Percentiles rank a stretch among this genome's conserved stretches.
Evolutionary conservation across 2,888 invertebrate species (phyloP).

Genomic region (Euplexia lucipara): DNA sequence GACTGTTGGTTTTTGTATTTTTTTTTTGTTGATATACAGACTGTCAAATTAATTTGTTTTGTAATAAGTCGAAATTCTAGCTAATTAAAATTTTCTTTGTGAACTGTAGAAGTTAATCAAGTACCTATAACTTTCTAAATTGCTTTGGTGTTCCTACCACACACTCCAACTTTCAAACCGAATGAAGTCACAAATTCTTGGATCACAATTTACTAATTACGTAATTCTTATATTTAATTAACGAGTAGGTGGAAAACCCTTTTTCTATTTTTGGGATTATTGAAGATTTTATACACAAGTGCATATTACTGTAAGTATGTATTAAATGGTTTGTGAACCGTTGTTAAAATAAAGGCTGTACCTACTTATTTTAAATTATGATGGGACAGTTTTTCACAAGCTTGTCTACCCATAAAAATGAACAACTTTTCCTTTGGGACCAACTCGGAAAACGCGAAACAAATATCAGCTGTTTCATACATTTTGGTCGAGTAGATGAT

Average conservation of each 20-base stretch:
- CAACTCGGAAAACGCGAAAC: too few relatives aligned
- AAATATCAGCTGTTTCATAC: too few relatives aligned
- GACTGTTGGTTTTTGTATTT: not conserved
- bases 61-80: not conserved
- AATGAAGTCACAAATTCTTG: slow-evolving; percentile 32
- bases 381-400: too few relatives aligned
- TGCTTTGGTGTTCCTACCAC: slow-evolving; percentile 9
- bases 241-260: not conserved
- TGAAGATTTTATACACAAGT: not conserved
- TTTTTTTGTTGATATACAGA: not conserved
- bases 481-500: too few relatives aligned
- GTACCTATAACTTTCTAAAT: slow-evolving; percentile 5
- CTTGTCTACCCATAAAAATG: too few relatives aligned
- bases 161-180: slow-evolving; percentile 19
- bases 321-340: not conserved
- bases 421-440: too few relatives aligned
- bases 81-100: not conserved
- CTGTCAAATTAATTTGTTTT: not conserved
- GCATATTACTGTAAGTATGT: not conserved
- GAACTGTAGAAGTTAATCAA: not conserved
- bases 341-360: too few relatives aligned
- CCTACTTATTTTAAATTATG: too few relatives aligned
- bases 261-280: not conserved
- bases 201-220: slow-evolving; percentile 14
- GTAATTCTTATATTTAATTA: not conserved